These are phyloP conservation scores for Phoxinus phoxinus DNA, from an alignment of 2,113 vertebrate species.

Conservation along the genomic window DNA sequence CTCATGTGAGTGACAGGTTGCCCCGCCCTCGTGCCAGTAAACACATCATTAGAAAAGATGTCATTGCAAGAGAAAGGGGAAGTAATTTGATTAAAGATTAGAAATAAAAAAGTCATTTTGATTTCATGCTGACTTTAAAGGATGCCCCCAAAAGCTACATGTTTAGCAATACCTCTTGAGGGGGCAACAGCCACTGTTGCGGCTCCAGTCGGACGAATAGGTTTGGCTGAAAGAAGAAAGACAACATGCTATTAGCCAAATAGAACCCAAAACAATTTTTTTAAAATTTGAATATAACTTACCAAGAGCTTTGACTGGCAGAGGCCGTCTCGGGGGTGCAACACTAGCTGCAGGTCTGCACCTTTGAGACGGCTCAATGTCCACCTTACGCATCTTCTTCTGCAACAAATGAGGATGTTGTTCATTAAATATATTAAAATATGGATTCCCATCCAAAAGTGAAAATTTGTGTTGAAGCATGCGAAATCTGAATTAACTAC, in stretches of 20 bases:
- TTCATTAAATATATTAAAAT: background rate
- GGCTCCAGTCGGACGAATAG: conserved; percentile 61
- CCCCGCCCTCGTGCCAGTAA: too few species aligned
- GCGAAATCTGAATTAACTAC: background rate
- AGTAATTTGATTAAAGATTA: too few species aligned
- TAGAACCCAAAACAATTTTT: background rate
- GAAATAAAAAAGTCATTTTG: too few species aligned
- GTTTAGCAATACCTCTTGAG: conserved; percentile 68
- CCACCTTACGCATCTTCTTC: conserved; percentile 69
- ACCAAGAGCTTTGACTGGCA: background rate
- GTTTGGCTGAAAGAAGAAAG: conserved; percentile 55
- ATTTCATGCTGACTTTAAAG: too few species aligned
- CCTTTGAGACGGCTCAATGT: conserved; percentile 48
- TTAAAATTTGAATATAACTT: background rate
- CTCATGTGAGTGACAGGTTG: too few species aligned
- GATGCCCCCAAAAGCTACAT: too few species aligned
- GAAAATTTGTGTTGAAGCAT: background rate
- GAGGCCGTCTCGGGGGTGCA: conserved; percentile 29
- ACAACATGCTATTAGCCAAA: background rate
- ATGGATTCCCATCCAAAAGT: background rate
- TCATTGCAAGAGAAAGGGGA: too few species aligned
- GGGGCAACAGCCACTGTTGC: conserved; percentile 74
- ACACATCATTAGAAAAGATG: too few species aligned
- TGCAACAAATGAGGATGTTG: conserved; percentile 38
- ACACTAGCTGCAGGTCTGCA: conserved; percentile 62